phyloP scores from a whole-genome alignment of 92 coral and sea anemone genomes.

The Phymanthus crucifer region DNA sequence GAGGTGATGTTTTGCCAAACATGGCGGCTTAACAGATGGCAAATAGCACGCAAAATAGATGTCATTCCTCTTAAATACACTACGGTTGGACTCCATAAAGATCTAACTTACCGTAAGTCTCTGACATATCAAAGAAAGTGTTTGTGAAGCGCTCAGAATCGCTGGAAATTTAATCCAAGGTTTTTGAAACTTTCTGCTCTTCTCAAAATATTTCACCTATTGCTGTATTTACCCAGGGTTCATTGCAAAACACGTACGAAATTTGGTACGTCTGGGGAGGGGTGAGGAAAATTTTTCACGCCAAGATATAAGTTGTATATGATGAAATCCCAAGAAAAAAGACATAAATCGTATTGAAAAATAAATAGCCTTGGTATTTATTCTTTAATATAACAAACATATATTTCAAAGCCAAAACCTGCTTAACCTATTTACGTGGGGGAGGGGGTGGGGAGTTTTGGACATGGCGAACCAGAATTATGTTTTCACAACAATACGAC shows the following conservation, averaged over 20 bases:
- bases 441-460: slow-evolving; percentile 7
- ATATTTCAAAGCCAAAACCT: too few species aligned
- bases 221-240: slow-evolving; percentile 58
- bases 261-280: slow-evolving; percentile 27
- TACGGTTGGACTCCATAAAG: background rate
- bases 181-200: slow-evolving; percentile 22
- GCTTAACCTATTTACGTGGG: background rate
- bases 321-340: too few species aligned
- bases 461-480: background rate
- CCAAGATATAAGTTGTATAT: background rate
- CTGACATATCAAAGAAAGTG: slow-evolving; percentile 78
- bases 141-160: slow-evolving; percentile 22
- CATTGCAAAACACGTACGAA: slow-evolving; percentile 40
- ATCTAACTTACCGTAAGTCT: slow-evolving; percentile 80
- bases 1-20: slow-evolving; percentile 26
- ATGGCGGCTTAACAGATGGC: slow-evolving; percentile 33
- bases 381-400: too few species aligned
- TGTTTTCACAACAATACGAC: too few species aligned
- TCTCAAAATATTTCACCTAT: slow-evolving; percentile 47
- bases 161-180: slow-evolving; percentile 17
- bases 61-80: background rate
- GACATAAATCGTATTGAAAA: too few species aligned
- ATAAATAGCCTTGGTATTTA: too few species aligned
- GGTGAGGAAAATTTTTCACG: background rate
- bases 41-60: slow-evolving; percentile 7